A percentile compares a stretch with the other conserved stretches of the same genome.
Evolutionary conservation across 2,797 vertebrate genomes (phyloP).

Genomic region (Crypturellus tataupa): DNA sequence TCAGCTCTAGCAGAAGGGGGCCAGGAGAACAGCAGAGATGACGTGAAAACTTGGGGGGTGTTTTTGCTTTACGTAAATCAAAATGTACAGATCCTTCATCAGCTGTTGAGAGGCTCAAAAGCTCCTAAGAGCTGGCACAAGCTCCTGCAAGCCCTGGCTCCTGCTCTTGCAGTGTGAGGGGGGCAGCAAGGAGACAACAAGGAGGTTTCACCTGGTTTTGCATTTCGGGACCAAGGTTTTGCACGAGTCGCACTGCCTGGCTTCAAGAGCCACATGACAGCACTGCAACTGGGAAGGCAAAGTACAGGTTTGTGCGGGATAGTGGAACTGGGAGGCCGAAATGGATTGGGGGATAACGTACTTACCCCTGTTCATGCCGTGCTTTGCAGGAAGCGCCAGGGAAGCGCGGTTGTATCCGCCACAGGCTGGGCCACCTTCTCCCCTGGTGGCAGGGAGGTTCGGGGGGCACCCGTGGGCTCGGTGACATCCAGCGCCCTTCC

Average conservation of each 20-base stretch:
- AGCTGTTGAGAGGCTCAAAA: slow-evolving; percentile 3
- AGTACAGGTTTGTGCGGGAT: neutral
- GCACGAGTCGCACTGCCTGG: neutral
- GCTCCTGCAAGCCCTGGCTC: neutral
- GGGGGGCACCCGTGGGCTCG: no score
- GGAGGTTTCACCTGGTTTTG: slow-evolving; percentile 41
- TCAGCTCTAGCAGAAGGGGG: neutral
- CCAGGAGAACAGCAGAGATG: neutral
- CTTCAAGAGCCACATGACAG: neutral
- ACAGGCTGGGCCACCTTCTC: slow-evolving; percentile 6
- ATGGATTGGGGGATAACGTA: neutral
- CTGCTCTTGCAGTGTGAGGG: neutral
- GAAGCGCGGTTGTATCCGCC: slow-evolving; percentile 17
- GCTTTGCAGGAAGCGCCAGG: neutral
- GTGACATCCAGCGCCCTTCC: no score
- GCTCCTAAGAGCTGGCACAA: slow-evolving; percentile 39
- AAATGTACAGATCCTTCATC: neutral
- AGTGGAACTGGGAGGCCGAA: neutral
- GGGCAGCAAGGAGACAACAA: neutral
- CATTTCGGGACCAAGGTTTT: slow-evolving; percentile 23
- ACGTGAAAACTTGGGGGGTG: neutral
- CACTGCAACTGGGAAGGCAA: neutral
- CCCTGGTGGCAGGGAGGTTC: neutral
- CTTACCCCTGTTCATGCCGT: neutral
- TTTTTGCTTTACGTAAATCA: neutral